Evolutionary conservation across 2,113 vertebrate genomes (phyloP).

Genomic region (Emydura subglobosa): DNA sequence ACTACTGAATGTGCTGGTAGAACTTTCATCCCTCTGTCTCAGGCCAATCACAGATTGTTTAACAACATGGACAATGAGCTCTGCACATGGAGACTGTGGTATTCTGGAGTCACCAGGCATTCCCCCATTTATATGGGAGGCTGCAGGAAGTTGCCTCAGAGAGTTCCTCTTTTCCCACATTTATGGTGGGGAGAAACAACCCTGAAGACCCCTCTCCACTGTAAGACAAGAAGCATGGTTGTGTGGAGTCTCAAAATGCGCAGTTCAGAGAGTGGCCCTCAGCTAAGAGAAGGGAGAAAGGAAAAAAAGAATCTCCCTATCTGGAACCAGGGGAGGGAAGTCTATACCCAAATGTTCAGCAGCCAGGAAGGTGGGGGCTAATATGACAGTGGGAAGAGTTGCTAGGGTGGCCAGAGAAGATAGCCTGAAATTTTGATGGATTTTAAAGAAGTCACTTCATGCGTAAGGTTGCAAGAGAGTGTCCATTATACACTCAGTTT

Average conservation of each 20-base stretch:
- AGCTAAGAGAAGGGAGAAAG: background rate
- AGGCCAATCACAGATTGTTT: background rate
- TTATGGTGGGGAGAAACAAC: background rate
- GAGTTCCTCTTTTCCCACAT: background rate
- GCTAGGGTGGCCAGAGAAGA: background rate
- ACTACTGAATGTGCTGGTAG: background rate
- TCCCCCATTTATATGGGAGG: background rate
- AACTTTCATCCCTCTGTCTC: background rate
- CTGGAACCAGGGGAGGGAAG: background rate
- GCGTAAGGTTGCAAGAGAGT: background rate
- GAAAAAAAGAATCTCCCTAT: background rate
- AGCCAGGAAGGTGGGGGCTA: background rate
- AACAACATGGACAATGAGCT: background rate
- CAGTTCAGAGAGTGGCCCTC: background rate
- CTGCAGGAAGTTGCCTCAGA: background rate
- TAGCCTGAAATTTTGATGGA: conserved; percentile 6
- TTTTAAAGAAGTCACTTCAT: background rate
- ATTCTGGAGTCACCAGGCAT: background rate
- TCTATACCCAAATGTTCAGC: background rate
- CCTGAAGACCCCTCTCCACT: background rate
- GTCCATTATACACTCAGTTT: background rate
- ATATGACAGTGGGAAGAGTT: background rate
- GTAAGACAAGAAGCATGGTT: background rate
- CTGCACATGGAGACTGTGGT: background rate
- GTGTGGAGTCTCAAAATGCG: background rate